phyloP scores from a whole-genome alignment of 2,888 invertebrate genomes.

The Ophonus ardosiacus region DNA sequence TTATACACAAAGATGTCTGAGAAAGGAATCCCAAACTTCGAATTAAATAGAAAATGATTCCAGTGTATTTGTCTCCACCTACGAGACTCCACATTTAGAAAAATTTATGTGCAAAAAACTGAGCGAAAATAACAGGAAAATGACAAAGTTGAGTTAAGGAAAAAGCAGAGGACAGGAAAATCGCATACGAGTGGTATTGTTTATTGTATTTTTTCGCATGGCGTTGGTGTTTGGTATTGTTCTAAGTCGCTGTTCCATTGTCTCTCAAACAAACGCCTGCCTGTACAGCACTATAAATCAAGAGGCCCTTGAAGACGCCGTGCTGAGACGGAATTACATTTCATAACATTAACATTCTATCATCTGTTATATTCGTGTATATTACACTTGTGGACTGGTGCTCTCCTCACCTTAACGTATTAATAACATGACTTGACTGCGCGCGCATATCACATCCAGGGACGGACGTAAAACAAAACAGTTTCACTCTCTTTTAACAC shows the following conservation, averaged over 20 bases:
- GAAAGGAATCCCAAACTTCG: background rate
- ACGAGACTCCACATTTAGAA: slow-evolving; percentile 9
- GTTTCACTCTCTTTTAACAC: background rate
- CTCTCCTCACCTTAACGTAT: slow-evolving; percentile 56
- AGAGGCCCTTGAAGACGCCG: slow-evolving; percentile 44
- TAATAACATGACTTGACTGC: slow-evolving; percentile 38
- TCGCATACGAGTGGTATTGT: slow-evolving; percentile 42
- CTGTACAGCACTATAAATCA: slow-evolving; percentile 46
- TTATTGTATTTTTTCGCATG: slow-evolving; percentile 53
- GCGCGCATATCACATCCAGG: background rate
- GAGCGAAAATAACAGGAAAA: background rate
- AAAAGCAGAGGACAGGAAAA: slow-evolving; percentile 16
- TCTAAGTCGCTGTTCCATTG: slow-evolving; percentile 48
- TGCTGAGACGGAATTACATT: slow-evolving; percentile 58
- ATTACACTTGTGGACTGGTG: slow-evolving; percentile 56
- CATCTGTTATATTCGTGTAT: slow-evolving; percentile 57
- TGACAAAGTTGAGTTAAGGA: slow-evolving; percentile 1
- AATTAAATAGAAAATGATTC: slow-evolving; percentile 13
- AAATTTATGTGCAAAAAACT: background rate
- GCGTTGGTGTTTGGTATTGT: slow-evolving; percentile 42
- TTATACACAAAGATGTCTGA: background rate
- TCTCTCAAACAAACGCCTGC: slow-evolving; percentile 43
- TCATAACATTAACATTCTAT: slow-evolving; percentile 62
- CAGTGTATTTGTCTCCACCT: slow-evolving; percentile 15
- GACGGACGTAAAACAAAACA: background rate